These are phyloP conservation scores for Zosterops borbonicus DNA, from an alignment of 2,113 vertebrate genomes.

Conservation along the genomic window DNA sequence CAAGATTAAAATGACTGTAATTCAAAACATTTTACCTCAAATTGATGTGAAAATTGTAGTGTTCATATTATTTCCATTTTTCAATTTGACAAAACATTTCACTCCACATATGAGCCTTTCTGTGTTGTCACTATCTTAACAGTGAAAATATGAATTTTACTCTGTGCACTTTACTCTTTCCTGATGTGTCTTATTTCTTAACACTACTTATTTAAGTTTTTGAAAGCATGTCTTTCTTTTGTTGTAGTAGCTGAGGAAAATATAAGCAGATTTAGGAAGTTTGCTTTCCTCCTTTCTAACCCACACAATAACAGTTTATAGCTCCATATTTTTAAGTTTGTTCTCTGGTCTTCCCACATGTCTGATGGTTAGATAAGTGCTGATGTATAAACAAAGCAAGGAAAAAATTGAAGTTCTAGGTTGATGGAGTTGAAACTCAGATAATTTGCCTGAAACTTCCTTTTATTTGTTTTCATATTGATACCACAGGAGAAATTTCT, in stretches of 20 bases:
- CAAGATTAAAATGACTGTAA: conserved; percentile 68
- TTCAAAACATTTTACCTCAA: conserved; percentile 71
- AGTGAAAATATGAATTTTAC: conserved; percentile 59
- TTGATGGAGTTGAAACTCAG: not conserved
- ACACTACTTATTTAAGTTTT: conserved; percentile 47
- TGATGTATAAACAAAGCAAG: not conserved
- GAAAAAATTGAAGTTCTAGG: not conserved
- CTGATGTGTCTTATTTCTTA: conserved; percentile 40
- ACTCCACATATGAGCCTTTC: conserved; percentile 24
- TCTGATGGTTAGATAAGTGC: not conserved
- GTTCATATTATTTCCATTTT: conserved; percentile 68
- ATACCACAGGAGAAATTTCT: not conserved
- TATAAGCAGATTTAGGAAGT: not conserved
- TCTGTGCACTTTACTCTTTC: conserved; percentile 28
- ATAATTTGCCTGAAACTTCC: not conserved
- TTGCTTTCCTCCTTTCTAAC: conserved; percentile 19
- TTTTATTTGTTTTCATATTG: not conserved
- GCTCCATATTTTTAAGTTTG: not conserved
- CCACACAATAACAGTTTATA: not conserved
- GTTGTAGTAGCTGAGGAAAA: not conserved
- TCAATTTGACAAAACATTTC: conserved; percentile 67
- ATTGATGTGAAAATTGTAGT: conserved; percentile 69
- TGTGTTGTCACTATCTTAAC: conserved; percentile 51
- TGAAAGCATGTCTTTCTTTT: not conserved
- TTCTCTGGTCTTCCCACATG: not conserved